Evolutionary conservation across 1,140 invertebrate genomes (phyloP).

Genomic region (Papilio xuthus): DNA sequence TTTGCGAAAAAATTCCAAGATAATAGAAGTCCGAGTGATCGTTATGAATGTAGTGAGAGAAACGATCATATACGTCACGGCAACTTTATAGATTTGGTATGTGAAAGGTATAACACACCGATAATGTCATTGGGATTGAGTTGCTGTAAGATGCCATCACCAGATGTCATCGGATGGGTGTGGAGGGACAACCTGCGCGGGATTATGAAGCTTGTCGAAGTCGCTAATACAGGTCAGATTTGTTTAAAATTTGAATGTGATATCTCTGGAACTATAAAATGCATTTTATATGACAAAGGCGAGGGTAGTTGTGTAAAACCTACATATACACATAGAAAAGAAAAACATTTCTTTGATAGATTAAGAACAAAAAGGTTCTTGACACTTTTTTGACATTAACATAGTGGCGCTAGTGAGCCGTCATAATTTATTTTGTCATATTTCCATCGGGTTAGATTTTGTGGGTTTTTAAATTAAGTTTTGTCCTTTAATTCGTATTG

Average conservation of each 20-base stretch:
- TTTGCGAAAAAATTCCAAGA: slow-evolving; percentile 78
- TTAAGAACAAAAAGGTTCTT: no score
- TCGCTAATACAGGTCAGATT: slow-evolving; percentile 81
- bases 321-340: no score
- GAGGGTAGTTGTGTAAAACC: no score
- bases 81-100: slow-evolving; percentile 82
- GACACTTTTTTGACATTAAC: no score
- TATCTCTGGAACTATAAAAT: no score
- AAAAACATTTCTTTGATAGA: no score
- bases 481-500: no score
- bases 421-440: not conserved
- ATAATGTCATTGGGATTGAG: slow-evolving; percentile 84
- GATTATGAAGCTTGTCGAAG: slow-evolving; percentile 84
- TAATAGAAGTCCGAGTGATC: slow-evolving; percentile 56
- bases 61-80: slow-evolving; percentile 59
- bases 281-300: no score
- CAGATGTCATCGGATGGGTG: slow-evolving; percentile 84
- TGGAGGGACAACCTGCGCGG: slow-evolving; percentile 89
- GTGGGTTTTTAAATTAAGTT: no score
- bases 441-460: no score
- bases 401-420: no score
- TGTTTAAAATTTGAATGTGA: not conserved
- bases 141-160: slow-evolving; percentile 90
- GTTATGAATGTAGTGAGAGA: slow-evolving; percentile 48
- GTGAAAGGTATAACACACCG: slow-evolving; percentile 81